Conservation (phyloP, 2,113 vertebrate genomes). For the Pelvicachromis taeniatus region DNA sequence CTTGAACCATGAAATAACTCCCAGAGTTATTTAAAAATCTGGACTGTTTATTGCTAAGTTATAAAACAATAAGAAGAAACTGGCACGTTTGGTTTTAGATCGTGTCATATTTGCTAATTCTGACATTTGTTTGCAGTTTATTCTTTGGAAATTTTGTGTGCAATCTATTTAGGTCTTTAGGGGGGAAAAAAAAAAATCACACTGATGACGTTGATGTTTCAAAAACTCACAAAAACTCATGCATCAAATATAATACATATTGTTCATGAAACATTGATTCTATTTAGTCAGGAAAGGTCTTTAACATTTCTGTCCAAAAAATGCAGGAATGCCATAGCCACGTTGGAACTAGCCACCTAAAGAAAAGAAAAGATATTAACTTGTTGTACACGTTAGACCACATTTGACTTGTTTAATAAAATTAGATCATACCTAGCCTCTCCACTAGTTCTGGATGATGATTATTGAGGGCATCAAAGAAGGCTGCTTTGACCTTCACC, state of each 20-base stretch:
- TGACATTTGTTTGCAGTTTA: neutral
- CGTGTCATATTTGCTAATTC: neutral
- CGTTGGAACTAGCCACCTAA: neutral
- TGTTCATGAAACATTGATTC: neutral
- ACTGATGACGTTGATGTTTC: neutral
- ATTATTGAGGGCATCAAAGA: conserved; percentile 29
- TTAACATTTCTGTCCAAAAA: neutral
- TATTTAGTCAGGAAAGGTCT: neutral
- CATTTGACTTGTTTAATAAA: neutral
- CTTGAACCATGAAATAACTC: neutral
- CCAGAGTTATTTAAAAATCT: neutral
- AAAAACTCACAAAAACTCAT: neutral
- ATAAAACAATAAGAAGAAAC: neutral
- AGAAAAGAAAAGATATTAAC: neutral
- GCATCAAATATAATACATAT: neutral
- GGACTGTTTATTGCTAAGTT: neutral
- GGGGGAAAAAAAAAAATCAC: fast-evolving
- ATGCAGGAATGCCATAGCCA: neutral
- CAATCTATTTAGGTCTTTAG: neutral
- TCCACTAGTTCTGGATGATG: neutral
- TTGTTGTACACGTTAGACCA: neutral
- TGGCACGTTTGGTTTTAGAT: neutral
- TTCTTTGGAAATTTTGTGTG: neutral
- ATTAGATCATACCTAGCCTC: neutral
- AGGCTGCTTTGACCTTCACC: conserved; percentile 6